Base-by-base conservation (phyloP, 1,140 invertebrate species). In the Helicoverpa armigera region DNA sequence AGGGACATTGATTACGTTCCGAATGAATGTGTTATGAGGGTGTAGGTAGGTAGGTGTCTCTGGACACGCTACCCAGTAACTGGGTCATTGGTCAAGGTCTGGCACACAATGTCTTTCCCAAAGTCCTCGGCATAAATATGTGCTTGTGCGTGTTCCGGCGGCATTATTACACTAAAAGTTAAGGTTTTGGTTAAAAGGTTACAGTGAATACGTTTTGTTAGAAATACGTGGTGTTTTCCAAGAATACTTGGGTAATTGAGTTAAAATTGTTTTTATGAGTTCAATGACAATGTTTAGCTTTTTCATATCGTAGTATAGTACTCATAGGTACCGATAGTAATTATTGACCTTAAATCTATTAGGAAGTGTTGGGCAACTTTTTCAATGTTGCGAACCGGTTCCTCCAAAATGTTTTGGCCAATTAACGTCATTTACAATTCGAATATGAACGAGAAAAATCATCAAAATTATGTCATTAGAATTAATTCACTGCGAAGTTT, bases 51-150 rank as follows among this genome's bases (percentile, higher is more conserved):
- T 60, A 60, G 16, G n/a, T 11, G 10, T 11, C 43, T 35, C 43
- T 18, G 73, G 54, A 75, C 53, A 75, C 70, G 51, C 53, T 12
- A 13, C 43, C 2, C 23, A 14, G n/a, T 13, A 88, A 82, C 82
- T 88, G 82, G 88, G 87, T 88, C 87, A 87, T 69, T 86, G 87
- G 85, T 88, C 88, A 90, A 89, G 89, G 88, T 77, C 77, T 61
- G 11, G 23, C 18, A 61, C 23, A 73, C 70, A 75, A 43, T 75
- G 56, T 74, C 72, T 43, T 18, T 60, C 53, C 53, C 35, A 9
- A 43, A 77, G 58, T 67, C 50, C 54, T 76, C 23, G 60, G 4
- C 18, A 76, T 23, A 61, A 78, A 35, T 43, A 29, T 56, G 54
- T 60, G 18, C 69, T 13, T 53, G 78, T 80, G 70, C 69, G 35